phyloP scores from a whole-genome alignment of 2,888 invertebrate species.

The Antheraea yamamai region DNA sequence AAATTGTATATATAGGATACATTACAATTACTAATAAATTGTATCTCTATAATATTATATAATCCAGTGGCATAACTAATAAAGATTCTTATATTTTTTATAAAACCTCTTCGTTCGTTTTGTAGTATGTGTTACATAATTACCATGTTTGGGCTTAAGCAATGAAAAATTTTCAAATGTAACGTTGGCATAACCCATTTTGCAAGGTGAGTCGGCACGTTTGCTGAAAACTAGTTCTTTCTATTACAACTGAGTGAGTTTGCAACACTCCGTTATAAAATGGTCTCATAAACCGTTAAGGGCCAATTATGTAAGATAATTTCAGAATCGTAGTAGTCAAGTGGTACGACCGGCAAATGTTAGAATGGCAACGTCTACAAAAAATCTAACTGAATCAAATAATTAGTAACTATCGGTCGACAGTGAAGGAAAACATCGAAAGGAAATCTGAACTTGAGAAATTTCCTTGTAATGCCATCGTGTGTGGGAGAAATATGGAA shows the following conservation, averaged over 20 bases:
- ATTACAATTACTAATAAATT: not conserved
- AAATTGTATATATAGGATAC: not conserved
- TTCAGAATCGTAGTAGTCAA: not conserved
- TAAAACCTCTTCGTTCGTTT: not conserved
- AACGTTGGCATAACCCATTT: constrained; percentile 28
- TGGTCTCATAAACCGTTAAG: constrained; percentile 24
- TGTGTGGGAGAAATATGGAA: too few species aligned
- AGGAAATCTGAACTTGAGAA: too few species aligned
- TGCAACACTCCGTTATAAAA: constrained; percentile 26
- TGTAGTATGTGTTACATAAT: constrained; percentile 12
- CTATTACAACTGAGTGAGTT: constrained; percentile 27
- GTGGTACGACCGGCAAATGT: too few species aligned
- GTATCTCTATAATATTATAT: not conserved
- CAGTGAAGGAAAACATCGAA: too few species aligned
- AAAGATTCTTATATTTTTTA: not conserved
- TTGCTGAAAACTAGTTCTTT: constrained; percentile 30
- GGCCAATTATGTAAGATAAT: constrained; percentile 29
- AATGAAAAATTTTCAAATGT: constrained; percentile 32
- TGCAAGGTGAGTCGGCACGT: constrained; percentile 31
- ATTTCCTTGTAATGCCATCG: too few species aligned
- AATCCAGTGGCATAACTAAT: not conserved
- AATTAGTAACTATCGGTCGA: too few species aligned
- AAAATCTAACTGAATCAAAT: too few species aligned
- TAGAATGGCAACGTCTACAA: too few species aligned
- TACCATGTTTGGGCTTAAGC: constrained; percentile 25